Evolutionary conservation across 2,888 invertebrate genomes (phyloP).

Genomic region (Tinea trinotella): DNA sequence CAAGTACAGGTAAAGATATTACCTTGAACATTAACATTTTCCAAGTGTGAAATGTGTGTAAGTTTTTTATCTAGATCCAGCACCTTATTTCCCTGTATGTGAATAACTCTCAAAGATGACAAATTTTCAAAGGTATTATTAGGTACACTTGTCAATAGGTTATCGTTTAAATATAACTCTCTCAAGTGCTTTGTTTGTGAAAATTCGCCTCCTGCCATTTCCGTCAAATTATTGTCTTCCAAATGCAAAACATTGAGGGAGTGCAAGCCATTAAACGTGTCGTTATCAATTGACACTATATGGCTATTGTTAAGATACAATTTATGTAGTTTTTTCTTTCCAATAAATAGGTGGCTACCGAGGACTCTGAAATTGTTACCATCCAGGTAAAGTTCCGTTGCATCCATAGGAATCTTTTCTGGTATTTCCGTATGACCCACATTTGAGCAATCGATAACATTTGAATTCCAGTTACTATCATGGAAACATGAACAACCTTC

Average conservation of each 20-base stretch:
- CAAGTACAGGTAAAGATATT: slow-evolving; percentile 88
- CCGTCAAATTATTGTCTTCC: slow-evolving; percentile 81
- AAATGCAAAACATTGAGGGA: slow-evolving; percentile 81
- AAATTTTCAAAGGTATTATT: slow-evolving; percentile 83
- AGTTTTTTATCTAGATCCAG: slow-evolving; percentile 78
- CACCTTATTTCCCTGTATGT: slow-evolving; percentile 83
- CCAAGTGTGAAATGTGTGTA: slow-evolving; percentile 71
- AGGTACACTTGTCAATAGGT: slow-evolving; percentile 78
- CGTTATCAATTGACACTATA: slow-evolving; percentile 80
- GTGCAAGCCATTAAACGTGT: slow-evolving; percentile 84
- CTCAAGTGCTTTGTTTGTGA: slow-evolving; percentile 82
- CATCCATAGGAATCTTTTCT: slow-evolving; percentile 88
- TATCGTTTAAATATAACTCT: slow-evolving; percentile 86
- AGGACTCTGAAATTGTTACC: slow-evolving; percentile 84
- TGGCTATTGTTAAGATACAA: slow-evolving; percentile 84
- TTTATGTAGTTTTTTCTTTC: slow-evolving; percentile 84
- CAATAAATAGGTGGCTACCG: slow-evolving; percentile 86
- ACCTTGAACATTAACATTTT: slow-evolving; percentile 78
- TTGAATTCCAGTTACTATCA: slow-evolving; percentile 86
- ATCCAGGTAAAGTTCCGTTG: slow-evolving; percentile 88
- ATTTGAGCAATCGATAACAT: slow-evolving; percentile 86
- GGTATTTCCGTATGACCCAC: slow-evolving; percentile 81
- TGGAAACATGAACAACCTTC: slow-evolving; percentile 88
- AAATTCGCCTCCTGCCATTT: slow-evolving; percentile 83
- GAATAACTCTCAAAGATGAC: slow-evolving; percentile 77